A percentile compares a stretch with the other conserved stretches of the same genome.
Evolutionary conservation across 2,797 vertebrate genomes (phyloP).

Genomic region (Ambastaia sidthimunki): DNA sequence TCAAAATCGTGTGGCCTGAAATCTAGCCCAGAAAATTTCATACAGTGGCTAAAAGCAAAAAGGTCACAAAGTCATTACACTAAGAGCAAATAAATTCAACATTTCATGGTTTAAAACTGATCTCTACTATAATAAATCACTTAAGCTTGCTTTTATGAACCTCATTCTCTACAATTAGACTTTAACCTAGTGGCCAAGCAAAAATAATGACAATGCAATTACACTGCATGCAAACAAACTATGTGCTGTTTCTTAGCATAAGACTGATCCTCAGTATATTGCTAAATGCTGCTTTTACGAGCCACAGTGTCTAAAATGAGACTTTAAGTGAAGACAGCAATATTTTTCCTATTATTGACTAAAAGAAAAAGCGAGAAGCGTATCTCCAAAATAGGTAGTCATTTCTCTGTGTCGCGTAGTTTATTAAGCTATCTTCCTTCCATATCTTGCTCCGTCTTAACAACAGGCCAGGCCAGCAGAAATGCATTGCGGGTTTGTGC

Average conservation of each 20-base stretch:
- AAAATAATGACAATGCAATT: slow-evolving; percentile 34
- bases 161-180: slow-evolving; percentile 1
- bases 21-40: neutral
- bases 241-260: slow-evolving; percentile 1
- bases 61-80: neutral
- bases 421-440: slow-evolving; percentile 31
- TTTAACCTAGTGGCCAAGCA: slow-evolving; percentile 30
- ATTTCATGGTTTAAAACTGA: slow-evolving; percentile 6
- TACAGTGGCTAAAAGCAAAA: neutral
- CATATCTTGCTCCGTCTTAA: slow-evolving; percentile 1
- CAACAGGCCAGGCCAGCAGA: slow-evolving; percentile 35
- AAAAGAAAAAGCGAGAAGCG: slow-evolving; percentile 26
- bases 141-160: slow-evolving; percentile 2
- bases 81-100: slow-evolving; percentile 11
- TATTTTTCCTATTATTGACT: slow-evolving; percentile 48
- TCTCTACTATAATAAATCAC: neutral
- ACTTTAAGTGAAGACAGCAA: slow-evolving; percentile 32
- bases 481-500: neutral
- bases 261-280: slow-evolving; percentile 26
- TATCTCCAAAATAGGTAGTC: slow-evolving; percentile 12
- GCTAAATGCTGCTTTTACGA: slow-evolving; percentile 31
- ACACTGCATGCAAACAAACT: slow-evolving; percentile 19
- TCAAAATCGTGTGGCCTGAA: neutral
- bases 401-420: slow-evolving; percentile 30
- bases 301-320: slow-evolving; percentile 36